Conservation (phyloP, 2,113 vertebrate species). For the Pampusana beccarii region DNA sequence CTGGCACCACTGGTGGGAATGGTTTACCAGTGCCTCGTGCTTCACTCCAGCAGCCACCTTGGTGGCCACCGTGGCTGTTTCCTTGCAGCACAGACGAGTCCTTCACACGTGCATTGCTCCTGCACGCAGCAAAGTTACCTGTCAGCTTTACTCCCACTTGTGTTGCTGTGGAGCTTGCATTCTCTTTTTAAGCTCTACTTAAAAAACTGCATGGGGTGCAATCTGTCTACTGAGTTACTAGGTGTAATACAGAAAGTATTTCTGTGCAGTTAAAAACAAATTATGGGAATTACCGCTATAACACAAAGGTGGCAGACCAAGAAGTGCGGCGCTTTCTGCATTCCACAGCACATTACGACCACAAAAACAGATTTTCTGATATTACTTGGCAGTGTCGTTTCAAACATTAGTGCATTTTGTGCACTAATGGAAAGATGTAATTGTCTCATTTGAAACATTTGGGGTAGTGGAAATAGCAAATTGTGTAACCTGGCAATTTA, state of each 20-base stretch:
- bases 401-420: too few relatives aligned
- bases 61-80: background rate
- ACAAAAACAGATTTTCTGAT: background rate
- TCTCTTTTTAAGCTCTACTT: background rate
- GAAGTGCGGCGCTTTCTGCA: background rate
- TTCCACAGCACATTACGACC: background rate
- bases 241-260: background rate
- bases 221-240: background rate
- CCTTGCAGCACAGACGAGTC: background rate
- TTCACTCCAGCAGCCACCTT: background rate
- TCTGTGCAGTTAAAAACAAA: background rate
- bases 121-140: background rate
- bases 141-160: background rate
- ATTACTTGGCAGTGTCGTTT: background rate
- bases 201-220: background rate
- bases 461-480: background rate
- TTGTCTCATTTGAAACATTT: background rate
- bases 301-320: background rate
- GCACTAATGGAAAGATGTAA: slow-evolving; percentile 18
- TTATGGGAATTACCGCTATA: background rate
- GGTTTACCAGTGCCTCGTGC: background rate
- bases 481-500: background rate
- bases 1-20: background rate
- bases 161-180: background rate
- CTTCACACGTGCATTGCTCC: fast-evolving